Conservation (phyloP, 2,888 invertebrate species). For the Schrankia costaestrigalis region DNA sequence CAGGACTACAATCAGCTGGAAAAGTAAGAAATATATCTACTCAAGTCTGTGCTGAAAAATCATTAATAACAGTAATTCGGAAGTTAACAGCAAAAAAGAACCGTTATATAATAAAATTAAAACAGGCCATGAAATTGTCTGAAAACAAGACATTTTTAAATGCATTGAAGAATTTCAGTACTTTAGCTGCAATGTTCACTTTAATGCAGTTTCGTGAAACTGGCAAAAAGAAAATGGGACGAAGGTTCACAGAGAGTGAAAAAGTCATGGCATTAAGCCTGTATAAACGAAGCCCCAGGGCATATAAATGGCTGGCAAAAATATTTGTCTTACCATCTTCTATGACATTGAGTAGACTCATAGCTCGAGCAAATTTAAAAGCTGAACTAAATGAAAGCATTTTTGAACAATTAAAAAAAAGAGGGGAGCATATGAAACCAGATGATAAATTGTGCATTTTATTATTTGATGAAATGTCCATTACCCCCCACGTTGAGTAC, state of each 20-base stretch:
- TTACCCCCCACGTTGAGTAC: slow-evolving; percentile 24
- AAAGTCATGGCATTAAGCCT: slow-evolving; percentile 11
- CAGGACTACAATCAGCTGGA: too few relatives aligned
- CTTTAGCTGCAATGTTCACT: slow-evolving; percentile 2
- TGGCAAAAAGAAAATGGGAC: slow-evolving; percentile 1
- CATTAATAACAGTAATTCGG: too few relatives aligned
- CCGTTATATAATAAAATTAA: neutral
- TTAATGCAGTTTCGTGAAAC: slow-evolving; percentile 4
- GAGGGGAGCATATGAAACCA: slow-evolving; percentile 17
- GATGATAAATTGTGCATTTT: slow-evolving; percentile 23
- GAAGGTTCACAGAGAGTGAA: slow-evolving; percentile 6
- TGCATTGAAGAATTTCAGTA: neutral
- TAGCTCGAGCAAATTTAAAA: slow-evolving; percentile 11
- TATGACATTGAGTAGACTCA: slow-evolving; percentile 13
- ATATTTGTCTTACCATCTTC: slow-evolving; percentile 21
- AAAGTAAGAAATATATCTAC: too few relatives aligned
- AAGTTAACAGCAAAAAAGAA: neutral
- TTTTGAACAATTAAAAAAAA: slow-evolving; percentile 20
- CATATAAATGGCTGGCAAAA: slow-evolving; percentile 16
- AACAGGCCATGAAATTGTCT: slow-evolving; percentile 6
- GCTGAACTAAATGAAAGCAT: slow-evolving; percentile 27
- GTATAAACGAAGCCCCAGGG: slow-evolving; percentile 16
- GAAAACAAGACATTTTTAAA: slow-evolving; percentile 4
- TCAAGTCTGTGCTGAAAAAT: too few relatives aligned
- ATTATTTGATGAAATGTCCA: slow-evolving; percentile 32